Conservation (phyloP, 2,113 vertebrate species). For the Desmodus rotundus region DNA sequence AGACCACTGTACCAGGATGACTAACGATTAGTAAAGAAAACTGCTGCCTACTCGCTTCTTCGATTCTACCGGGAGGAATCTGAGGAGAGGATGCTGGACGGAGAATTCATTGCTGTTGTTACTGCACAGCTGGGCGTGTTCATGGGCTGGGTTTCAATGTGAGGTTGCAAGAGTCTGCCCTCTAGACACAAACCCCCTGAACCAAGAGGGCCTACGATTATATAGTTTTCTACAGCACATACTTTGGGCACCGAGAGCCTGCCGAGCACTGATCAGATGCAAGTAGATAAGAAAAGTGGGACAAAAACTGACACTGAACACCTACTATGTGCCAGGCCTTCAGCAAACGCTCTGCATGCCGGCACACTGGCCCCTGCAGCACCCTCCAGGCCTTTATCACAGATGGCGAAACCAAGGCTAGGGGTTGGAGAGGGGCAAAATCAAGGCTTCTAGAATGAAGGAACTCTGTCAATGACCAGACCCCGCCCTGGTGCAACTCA, state of each 20-base stretch:
- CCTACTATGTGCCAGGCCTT: background rate
- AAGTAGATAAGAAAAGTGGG: background rate
- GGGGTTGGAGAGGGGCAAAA: no score
- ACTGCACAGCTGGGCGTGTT: background rate
- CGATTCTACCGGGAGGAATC: background rate
- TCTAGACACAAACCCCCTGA: background rate
- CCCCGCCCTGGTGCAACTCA: no score
- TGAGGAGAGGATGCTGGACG: background rate
- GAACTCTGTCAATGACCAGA: background rate
- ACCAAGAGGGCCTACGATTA: background rate
- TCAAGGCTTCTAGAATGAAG: background rate
- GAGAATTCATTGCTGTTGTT: background rate
- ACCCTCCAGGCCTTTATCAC: background rate
- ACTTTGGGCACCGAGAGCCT: background rate
- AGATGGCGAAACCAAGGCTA: background rate
- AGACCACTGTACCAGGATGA: background rate
- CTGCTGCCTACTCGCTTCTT: background rate
- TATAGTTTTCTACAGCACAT: background rate
- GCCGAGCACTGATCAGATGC: background rate
- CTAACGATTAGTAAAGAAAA: background rate
- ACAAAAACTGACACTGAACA: background rate
- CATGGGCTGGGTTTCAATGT: background rate
- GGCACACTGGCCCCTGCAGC: accelerated
- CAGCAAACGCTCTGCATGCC: background rate
- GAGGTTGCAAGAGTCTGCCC: background rate